A percentile compares a stretch with the other conserved stretches of the same genome.
Conservation (phyloP, 2,888 invertebrate species). For the Rhagium mordax region DNA sequence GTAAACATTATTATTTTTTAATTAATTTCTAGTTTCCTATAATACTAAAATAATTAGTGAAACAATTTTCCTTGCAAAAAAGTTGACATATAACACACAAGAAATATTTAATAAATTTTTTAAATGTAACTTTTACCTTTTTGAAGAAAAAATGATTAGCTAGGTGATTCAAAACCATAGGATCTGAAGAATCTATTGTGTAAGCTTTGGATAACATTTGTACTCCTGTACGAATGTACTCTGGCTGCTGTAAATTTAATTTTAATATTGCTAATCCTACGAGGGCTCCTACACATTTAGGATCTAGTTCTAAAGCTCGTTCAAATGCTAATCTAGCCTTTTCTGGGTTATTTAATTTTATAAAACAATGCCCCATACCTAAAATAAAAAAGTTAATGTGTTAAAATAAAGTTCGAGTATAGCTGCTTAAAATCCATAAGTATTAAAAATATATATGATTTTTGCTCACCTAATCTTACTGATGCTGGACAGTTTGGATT, state of each 20-base stretch:
- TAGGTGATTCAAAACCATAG: conserved; percentile 98
- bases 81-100: no score
- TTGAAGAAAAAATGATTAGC: conserved; percentile 99
- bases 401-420: background rate
- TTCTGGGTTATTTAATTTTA: conserved; percentile 95
- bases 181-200: conserved; percentile 96
- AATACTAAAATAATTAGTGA: no score
- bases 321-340: conserved; percentile 98
- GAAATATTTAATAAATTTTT: no score
- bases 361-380: conserved; percentile 99
- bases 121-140: conserved; percentile 75
- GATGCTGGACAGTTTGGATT: conserved; percentile 98
- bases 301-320: conserved; percentile 92
- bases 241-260: conserved; percentile 92
- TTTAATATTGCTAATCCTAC: conserved; percentile 96
- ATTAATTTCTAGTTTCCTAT: no score
- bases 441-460: background rate
- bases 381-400: conserved; percentile 19
- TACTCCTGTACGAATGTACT: conserved; percentile 94
- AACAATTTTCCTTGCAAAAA: no score
- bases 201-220: conserved; percentile 97
- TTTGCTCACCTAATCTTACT: conserved; percentile 78
- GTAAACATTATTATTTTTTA: no score
- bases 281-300: conserved; percentile 95
- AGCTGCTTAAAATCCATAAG: background rate